phyloP scores from a whole-genome alignment of 2,888 invertebrate genomes.

The Magallana nippona region DNA sequence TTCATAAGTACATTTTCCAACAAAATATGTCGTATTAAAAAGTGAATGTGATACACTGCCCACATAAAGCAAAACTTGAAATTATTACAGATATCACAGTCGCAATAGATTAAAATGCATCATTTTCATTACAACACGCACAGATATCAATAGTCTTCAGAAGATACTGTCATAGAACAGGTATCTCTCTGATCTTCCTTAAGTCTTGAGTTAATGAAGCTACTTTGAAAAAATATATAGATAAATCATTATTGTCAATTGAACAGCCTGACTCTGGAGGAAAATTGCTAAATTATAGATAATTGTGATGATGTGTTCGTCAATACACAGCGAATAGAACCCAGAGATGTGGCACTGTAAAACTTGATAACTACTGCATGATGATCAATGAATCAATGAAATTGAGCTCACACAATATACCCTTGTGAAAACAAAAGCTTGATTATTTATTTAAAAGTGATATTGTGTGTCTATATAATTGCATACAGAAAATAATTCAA shows the following conservation, averaged over 20 bases:
- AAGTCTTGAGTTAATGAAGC: background rate
- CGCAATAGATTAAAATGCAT: constrained; percentile 1
- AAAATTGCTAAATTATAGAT: too few relatives aligned
- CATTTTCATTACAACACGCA: background rate
- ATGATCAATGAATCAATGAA: too few relatives aligned
- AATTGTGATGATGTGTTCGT: too few relatives aligned
- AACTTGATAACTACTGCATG: too few relatives aligned
- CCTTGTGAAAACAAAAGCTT: constrained; percentile 1
- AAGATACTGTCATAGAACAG: background rate
- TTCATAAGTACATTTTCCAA: constrained; percentile 14
- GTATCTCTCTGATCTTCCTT: too few relatives aligned
- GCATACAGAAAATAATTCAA: background rate
- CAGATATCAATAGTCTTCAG: background rate
- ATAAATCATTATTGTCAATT: too few relatives aligned
- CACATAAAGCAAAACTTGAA: constrained; percentile 10
- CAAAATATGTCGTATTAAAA: background rate
- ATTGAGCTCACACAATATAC: background rate
- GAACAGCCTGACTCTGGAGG: too few relatives aligned
- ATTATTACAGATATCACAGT: constrained; percentile 29
- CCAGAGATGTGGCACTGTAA: too few relatives aligned
- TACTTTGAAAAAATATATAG: background rate
- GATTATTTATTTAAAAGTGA: background rate
- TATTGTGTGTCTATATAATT: background rate
- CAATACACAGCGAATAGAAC: too few relatives aligned
- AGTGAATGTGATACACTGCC: constrained; percentile 16